phyloP scores from a whole-genome alignment of 2,797 vertebrate species.

The Melanotaenia nigrans region DNA sequence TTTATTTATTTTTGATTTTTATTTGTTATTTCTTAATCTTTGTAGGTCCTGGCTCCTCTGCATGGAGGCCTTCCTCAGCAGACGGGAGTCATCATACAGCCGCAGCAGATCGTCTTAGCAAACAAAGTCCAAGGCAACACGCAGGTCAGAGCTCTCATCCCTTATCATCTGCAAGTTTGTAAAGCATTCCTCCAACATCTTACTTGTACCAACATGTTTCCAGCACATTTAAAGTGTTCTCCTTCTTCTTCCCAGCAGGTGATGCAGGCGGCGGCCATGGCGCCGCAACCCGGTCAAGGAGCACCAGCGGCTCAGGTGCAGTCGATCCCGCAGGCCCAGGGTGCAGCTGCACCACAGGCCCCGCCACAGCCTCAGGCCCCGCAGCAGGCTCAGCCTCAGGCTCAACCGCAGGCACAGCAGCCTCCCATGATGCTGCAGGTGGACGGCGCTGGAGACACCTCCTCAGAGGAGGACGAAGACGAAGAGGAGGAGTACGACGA shows the following conservation, averaged over 20 bases:
- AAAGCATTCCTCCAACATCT: not conserved
- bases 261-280: slow-evolving; percentile 88
- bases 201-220: too few relatives aligned
- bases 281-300: slow-evolving; percentile 86
- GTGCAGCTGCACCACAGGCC: slow-evolving; percentile 79
- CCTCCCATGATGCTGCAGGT: slow-evolving; percentile 95
- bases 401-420: slow-evolving; percentile 85
- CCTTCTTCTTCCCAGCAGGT: slow-evolving; percentile 67
- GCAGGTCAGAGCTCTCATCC: slow-evolving; percentile 81
- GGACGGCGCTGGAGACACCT: slow-evolving; percentile 95
- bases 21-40: not conserved
- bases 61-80: slow-evolving; percentile 94
- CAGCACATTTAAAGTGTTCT: too few relatives aligned
- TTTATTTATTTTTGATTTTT: not conserved
- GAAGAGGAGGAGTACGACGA: slow-evolving; percentile 99
- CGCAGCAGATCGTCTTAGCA: slow-evolving; percentile 96
- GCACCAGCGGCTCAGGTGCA: slow-evolving; percentile 75
- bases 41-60: slow-evolving; percentile 92
- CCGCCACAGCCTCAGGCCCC: slow-evolving; percentile 71
- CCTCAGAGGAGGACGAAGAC: slow-evolving; percentile 97
- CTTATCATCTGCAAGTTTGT: not conserved
- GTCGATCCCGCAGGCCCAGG: slow-evolving; percentile 83
- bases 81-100: slow-evolving; percentile 98
- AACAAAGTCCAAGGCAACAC: slow-evolving; percentile 89
- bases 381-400: slow-evolving; percentile 84